Evolutionary conservation across 2,113 vertebrate genomes (phyloP).

Genomic region (Lycocorax pyrrhopterus): DNA sequence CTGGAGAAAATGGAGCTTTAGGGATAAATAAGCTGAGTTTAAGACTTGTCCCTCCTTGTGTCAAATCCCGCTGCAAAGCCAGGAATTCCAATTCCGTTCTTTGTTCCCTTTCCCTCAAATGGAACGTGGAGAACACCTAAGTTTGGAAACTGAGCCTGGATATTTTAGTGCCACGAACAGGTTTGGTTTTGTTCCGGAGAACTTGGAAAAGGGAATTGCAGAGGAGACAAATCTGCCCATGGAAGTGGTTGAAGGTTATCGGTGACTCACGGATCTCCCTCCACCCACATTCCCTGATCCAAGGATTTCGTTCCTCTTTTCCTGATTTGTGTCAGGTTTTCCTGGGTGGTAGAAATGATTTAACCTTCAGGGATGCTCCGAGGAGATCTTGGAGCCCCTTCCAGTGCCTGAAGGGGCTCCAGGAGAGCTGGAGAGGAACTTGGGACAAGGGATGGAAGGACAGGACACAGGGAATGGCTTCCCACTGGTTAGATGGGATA

Average conservation of each 20-base stretch:
- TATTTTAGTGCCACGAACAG: rapidly evolving
- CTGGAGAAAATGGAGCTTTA: not conserved
- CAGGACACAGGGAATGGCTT: not conserved
- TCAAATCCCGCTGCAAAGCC: not conserved
- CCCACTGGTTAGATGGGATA: not conserved
- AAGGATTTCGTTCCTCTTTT: rapidly evolving
- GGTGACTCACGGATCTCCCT: not conserved
- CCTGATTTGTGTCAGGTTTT: rapidly evolving
- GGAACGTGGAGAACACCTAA: not conserved
- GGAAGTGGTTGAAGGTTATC: not conserved
- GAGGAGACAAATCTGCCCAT: not conserved
- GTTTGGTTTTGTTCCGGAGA: not conserved
- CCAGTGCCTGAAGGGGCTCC: no score
- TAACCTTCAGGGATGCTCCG: not conserved
- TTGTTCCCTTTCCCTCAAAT: not conserved
- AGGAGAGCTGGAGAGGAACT: not conserved
- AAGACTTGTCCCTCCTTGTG: not conserved
- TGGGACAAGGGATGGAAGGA: not conserved
- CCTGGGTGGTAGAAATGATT: not conserved
- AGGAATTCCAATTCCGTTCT: not conserved
- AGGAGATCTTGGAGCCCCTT: not conserved
- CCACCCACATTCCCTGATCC: not conserved
- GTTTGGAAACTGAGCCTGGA: not conserved
- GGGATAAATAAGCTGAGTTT: not conserved
- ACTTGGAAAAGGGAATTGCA: not conserved